These are phyloP conservation scores for Melitaea cinxia DNA, from an alignment of 1,140 invertebrate species.

Conservation along the genomic window DNA sequence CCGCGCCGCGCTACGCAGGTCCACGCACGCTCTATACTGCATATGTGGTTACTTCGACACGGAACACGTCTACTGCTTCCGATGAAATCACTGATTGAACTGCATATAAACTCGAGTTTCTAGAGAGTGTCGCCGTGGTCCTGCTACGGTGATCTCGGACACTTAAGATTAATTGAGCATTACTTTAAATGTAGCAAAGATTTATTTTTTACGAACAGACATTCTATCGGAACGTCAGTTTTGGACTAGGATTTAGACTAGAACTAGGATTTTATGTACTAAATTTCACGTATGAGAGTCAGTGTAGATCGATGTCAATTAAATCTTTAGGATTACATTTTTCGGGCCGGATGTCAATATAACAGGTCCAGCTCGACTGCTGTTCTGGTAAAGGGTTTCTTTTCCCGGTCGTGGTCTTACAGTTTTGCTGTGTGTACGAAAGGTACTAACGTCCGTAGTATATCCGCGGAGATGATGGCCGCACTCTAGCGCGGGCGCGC, in stretches of 20 bases:
- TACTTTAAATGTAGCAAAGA: no score
- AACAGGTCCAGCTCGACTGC: neutral
- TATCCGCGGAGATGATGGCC: slow-evolving; percentile 18
- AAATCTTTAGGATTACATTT: neutral
- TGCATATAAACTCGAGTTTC: no score
- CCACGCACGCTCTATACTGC: slow-evolving; percentile 18
- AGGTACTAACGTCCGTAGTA: neutral
- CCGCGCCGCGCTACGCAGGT: slow-evolving; percentile 71
- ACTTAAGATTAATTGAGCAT: no score
- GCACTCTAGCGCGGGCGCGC: neutral
- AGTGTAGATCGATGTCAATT: neutral
- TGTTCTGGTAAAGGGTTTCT: slow-evolving; percentile 21
- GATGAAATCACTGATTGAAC: no score
- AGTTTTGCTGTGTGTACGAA: slow-evolving; percentile 14
- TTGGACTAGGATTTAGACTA: no score
- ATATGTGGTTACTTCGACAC: slow-evolving; percentile 19
- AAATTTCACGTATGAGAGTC: neutral
- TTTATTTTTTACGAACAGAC: slow-evolving; percentile 3
- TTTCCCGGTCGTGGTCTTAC: slow-evolving; percentile 22
- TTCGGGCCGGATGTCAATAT: neutral
- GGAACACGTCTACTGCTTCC: slow-evolving; percentile 31
- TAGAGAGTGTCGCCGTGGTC: no score
- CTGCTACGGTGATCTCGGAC: no score
- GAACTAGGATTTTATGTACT: no score
- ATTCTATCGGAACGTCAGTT: no score